Evolutionary conservation across 2,888 invertebrate genomes (phyloP).

Genomic region (Drosophila eohydei): DNA sequence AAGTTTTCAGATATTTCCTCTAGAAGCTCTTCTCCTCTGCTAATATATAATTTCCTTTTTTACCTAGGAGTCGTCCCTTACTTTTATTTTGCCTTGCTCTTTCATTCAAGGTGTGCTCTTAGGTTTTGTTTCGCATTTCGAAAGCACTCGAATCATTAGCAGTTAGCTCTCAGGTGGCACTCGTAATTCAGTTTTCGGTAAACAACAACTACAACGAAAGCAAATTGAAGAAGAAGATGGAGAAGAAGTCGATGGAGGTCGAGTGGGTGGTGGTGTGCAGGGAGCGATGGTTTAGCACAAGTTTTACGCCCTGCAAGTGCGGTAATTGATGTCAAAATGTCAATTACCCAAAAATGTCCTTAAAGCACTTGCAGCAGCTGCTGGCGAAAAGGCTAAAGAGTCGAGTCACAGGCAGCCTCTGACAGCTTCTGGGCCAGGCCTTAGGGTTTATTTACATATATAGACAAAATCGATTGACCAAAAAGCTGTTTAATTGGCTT

Average conservation of each 20-base stretch:
- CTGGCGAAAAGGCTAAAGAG: slow-evolving; percentile 36
- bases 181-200: slow-evolving; percentile 40
- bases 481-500: slow-evolving; percentile 69
- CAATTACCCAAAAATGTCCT: slow-evolving; percentile 73
- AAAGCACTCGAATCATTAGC: slow-evolving; percentile 59
- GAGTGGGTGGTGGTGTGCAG: not conserved
- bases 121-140: slow-evolving; percentile 27
- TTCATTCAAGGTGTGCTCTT: slow-evolving; percentile 2
- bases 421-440: slow-evolving; percentile 16
- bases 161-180: slow-evolving; percentile 40
- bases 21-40: not conserved
- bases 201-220: slow-evolving; percentile 26
- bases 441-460: slow-evolving; percentile 12
- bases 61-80: not conserved
- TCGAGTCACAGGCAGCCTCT: slow-evolving; percentile 16
- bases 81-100: too few relatives aligned
- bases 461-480: slow-evolving; percentile 59
- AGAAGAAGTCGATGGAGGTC: not conserved
- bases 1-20: not conserved
- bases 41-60: not conserved
- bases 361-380: slow-evolving; percentile 59
- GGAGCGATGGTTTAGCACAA: slow-evolving; percentile 27
- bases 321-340: slow-evolving; percentile 74
- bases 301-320: slow-evolving; percentile 55
- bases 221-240: not conserved